Conservation (phyloP, 2,113 vertebrate species). For the Eupsittula cactorum region DNA sequence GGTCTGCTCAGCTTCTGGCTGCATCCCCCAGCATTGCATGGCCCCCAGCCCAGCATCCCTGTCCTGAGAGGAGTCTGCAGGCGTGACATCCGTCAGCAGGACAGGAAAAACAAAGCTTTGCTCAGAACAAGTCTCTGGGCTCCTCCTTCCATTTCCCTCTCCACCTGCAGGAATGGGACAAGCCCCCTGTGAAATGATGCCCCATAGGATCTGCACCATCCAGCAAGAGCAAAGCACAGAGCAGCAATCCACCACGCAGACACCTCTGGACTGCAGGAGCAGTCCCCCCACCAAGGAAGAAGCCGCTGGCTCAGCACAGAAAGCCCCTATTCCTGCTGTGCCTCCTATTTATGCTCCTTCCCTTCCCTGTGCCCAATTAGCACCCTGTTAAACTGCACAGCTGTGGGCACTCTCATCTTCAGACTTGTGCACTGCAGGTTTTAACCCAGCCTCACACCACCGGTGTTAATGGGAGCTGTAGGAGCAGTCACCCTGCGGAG, state of each 20-base stretch:
- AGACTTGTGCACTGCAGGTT: neutral
- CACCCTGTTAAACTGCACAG: slow-evolving; percentile 1
- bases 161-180: neutral
- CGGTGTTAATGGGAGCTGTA: neutral
- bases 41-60: neutral
- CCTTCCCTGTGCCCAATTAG: neutral
- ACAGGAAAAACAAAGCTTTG: neutral
- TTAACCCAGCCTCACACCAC: neutral
- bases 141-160: neutral
- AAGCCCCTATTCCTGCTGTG: neutral
- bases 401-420: neutral
- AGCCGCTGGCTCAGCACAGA: neutral
- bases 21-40: rapidly evolving
- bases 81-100: rapidly evolving
- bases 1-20: neutral
- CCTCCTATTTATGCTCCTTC: neutral
- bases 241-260: neutral
- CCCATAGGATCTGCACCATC: neutral
- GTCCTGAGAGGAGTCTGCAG: neutral
- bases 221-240: neutral
- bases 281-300: neutral
- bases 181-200: neutral
- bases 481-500: neutral
- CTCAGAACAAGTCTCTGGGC: neutral
- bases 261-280: neutral